phyloP scores from a whole-genome alignment of 2,113 vertebrate species.

The Microtus pennsylvanicus region DNA sequence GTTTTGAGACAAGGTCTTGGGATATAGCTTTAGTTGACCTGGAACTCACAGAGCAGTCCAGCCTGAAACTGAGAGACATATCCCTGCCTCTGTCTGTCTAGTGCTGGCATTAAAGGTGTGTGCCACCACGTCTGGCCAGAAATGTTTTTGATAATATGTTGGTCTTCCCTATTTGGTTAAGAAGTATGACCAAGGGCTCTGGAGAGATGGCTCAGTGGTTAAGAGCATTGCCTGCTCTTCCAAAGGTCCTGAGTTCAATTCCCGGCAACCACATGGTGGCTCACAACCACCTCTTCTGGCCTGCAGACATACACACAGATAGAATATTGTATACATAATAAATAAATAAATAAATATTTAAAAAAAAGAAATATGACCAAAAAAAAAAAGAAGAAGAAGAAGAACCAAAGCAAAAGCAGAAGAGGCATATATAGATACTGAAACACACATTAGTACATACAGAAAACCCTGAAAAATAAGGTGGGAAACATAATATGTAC shows the following conservation, averaged over 20 bases:
- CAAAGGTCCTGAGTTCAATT: too few relatives aligned
- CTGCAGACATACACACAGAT: too few relatives aligned
- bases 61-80: not conserved
- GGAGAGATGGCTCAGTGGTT: too few relatives aligned
- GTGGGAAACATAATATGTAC: not conserved
- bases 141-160: not conserved
- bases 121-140: not conserved
- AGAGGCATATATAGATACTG: not conserved
- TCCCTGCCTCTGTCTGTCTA: too few relatives aligned
- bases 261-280: too few relatives aligned
- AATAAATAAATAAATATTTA: too few relatives aligned
- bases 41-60: not conserved
- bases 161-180: not conserved
- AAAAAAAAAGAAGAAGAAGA: too few relatives aligned
- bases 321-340: too few relatives aligned
- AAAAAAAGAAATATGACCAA: too few relatives aligned
- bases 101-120: not conserved
- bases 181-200: not conserved
- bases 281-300: too few relatives aligned
- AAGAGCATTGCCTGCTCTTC: too few relatives aligned
- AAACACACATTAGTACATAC: too few relatives aligned
- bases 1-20: not conserved
- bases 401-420: not conserved
- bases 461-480: not conserved
- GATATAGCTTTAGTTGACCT: not conserved